Conservation (phyloP, 2,888 invertebrate genomes). For the Drosophila testacea region DNA sequence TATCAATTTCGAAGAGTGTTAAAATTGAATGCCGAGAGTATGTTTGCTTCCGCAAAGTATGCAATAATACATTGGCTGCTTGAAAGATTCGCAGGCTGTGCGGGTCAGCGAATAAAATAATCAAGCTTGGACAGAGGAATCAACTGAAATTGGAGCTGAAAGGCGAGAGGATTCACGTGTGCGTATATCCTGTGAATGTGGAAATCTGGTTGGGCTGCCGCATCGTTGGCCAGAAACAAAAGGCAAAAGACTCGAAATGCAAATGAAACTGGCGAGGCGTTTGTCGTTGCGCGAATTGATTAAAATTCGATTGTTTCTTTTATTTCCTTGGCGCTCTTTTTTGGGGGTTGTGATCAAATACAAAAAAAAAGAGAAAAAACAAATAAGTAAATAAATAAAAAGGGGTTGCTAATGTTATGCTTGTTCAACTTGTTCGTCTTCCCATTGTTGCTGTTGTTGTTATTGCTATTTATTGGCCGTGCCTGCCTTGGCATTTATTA, state of each 20-base stretch:
- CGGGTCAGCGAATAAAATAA: slow-evolving; percentile 80
- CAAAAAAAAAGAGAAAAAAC: not conserved
- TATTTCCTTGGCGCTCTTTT: slow-evolving; percentile 50
- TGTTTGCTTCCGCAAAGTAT: slow-evolving; percentile 41
- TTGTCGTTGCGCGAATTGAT: slow-evolving; percentile 81
- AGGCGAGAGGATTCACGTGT: slow-evolving; percentile 19
- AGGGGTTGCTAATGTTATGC: slow-evolving; percentile 64
- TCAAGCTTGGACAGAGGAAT: slow-evolving; percentile 53
- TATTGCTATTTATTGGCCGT: slow-evolving; percentile 78
- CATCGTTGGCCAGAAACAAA: slow-evolving; percentile 67
- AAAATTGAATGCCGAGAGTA: no score
- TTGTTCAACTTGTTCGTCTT: slow-evolving; percentile 33
- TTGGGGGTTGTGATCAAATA: slow-evolving; percentile 19
- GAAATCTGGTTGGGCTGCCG: slow-evolving; percentile 36
- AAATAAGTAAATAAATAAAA: slow-evolving; percentile 10
- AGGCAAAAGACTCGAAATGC: slow-evolving; percentile 42
- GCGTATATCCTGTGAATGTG: slow-evolving; percentile 28
- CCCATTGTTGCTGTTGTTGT: slow-evolving; percentile 45
- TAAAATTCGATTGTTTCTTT: slow-evolving; percentile 85
- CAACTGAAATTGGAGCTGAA: slow-evolving; percentile 15
- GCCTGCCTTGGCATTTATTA: slow-evolving; percentile 81
- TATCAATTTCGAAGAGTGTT: no score
- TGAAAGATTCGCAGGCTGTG: slow-evolving; percentile 59
- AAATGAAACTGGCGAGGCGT: slow-evolving; percentile 62
- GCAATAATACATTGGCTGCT: slow-evolving; percentile 36